Base-by-base conservation (phyloP, 2,888 invertebrate species). In the Melinaea menophilus region DNA sequence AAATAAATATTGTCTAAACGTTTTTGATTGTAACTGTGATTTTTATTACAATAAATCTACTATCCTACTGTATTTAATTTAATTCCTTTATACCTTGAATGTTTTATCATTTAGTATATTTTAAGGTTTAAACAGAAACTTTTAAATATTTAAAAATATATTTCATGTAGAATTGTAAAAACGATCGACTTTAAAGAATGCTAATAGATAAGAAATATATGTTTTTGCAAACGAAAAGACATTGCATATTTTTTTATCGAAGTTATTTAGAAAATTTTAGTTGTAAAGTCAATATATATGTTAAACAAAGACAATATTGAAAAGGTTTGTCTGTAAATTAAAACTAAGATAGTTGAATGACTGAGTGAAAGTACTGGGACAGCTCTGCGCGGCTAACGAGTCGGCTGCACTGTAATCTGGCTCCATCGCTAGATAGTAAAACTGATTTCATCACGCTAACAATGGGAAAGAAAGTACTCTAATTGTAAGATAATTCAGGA, bases 401-500 rank as follows among this genome's bases (percentile, higher is more conserved):
- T 71, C 63, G 68, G 62, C 70, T 63, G 66, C 73, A 65, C 69
- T 71, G 82, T 77, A 79, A 84, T 82, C 85, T 80, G 90, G 86
- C 82, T 88, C 85, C 71, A 83, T 88, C 78, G 85, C 84, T 78
- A 81, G 86, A 87, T 86, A 86, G 85, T 87, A 85, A 86, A 80
- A 85, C 81, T 84, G 84, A 82, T 84, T 87, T 80, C 82, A 86
- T 82, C 84, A 84, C 79, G 77, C 77, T 81, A 85, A 87, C 83
- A 88, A 86, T 86, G 82, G 83, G 86, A 90, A 81, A 83, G 87
- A 80, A 93, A 88, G 84, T 89, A 86, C 84, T 85, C 80, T 85
- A 92, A 90, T 81, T 85, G 88, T 81, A 87, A 87, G 81, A 84
- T 90, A 75, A 81, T 84, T 72, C 79, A 82, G 84, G 82, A 81